Conservation (phyloP, 2,113 vertebrate species). For the Helogale parvula region DNA sequence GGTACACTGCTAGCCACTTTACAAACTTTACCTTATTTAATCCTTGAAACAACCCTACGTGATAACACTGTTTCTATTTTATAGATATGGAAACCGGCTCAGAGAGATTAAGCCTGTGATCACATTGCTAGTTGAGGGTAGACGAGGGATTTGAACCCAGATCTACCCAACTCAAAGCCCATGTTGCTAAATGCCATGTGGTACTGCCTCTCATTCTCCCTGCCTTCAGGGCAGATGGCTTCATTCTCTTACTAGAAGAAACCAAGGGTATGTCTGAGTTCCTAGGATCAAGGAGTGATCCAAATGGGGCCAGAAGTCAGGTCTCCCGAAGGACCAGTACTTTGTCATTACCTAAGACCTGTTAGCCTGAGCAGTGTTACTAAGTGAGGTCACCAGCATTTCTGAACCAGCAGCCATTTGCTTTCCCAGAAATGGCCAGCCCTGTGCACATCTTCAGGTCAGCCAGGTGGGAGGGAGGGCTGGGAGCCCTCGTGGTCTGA, state of each 20-base stretch:
- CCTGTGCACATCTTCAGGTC: background rate
- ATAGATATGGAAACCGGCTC: background rate
- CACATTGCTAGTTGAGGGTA: background rate
- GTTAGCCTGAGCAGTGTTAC: background rate
- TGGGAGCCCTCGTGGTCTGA: background rate
- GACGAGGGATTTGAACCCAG: background rate
- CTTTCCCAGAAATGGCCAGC: background rate
- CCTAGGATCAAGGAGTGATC: background rate
- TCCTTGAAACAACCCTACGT: background rate
- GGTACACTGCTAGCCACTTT: background rate
- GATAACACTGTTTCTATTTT: background rate
- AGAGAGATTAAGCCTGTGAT: background rate
- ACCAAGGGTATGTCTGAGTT: background rate
- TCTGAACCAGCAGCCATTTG: background rate
- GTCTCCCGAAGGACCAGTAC: background rate
- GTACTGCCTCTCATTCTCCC: background rate
- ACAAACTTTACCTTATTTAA: background rate
- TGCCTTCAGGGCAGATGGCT: background rate
- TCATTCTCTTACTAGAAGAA: background rate
- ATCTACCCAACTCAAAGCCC: background rate
- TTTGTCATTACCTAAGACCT: background rate
- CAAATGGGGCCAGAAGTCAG: background rate
- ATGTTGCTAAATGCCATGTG: background rate
- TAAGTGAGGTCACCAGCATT: background rate
- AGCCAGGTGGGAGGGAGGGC: background rate